These are phyloP conservation scores for Anoplopoma fimbria DNA, from an alignment of 2,113 vertebrate genomes.

Conservation along the genomic window DNA sequence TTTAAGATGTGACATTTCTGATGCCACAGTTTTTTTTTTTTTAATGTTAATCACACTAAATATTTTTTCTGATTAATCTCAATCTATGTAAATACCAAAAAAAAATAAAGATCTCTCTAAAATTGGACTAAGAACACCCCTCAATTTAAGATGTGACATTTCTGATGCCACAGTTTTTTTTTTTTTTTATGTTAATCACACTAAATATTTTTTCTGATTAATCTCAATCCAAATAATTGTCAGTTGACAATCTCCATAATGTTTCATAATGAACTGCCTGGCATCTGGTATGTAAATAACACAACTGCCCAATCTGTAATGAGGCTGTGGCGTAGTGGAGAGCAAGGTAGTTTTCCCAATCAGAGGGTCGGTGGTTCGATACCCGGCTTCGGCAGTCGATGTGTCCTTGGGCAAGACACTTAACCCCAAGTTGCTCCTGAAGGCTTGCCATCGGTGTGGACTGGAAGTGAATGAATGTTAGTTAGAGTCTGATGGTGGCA, in stretches of 20 bases:
- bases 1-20: not conserved
- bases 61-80: not conserved
- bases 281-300: not conserved
- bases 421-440: no score
- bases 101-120: not conserved
- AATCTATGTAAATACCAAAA: no score
- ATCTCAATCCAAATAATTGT: not conserved
- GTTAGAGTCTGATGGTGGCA: no score
- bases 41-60: not conserved
- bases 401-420: no score
- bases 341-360: no score
- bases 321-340: no score
- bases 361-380: no score
- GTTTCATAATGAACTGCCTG: not conserved
- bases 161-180: not conserved
- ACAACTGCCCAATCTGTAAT: not conserved
- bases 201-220: not conserved
- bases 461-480: no score
- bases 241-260: not conserved
- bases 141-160: no score
- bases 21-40: not conserved
- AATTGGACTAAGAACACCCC: not conserved
- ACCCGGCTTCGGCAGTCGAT: no score
- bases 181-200: not conserved
- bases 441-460: no score